Evolutionary conservation across 2,888 invertebrate genomes (phyloP), one percentile per base, ranked within the genome.

Genomic region (Nomada lathburiana): DNA sequence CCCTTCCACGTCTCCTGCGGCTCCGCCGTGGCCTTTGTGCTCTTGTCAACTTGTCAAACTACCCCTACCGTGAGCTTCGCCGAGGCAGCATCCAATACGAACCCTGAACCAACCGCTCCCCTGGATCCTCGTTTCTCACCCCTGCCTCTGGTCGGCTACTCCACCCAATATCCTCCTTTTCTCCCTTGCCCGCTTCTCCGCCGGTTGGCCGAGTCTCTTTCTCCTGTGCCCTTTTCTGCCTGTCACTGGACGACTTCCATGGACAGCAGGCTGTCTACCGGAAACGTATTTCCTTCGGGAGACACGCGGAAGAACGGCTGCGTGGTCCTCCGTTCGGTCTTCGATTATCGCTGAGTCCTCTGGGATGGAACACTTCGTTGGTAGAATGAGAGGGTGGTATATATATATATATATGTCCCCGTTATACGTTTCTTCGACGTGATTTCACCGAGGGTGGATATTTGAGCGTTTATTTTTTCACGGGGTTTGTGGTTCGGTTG

Each of bases 1-100:
- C 85, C 80, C 64, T 62, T 83, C 81, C 79, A 83, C 87, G 73
- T 85, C 87, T 87, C 87, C 77, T 83, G 86, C 85, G 88, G 82
- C 81, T 88, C 89, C 89, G 87, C 88, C 94, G 93, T 94, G 94
- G 94, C 92, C 93, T 93, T 93, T 94, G 93, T 94, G 91, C 93
- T 93, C 94, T 91, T 93, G 94, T 94, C 93, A 93, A 94, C 90
- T 93, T 94, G 94, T 94, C 94, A 94, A 94, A 93, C 93, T 92
- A 92, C 92, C 93, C 93, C 93, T 92, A 88, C 91, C 90, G 85
- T 76, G 75, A 62, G 70, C 67, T 71, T 77, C 84, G 80, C 70
- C 85, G 60, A 82, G 80, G 83, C 81, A 86, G 83, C 90, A 92
- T 91, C 93, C 93, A 93, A 93, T 93, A 92, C 92, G 90, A 87